Evolutionary conservation across 2,888 invertebrate species (phyloP).

Genomic region (Lasioglossum oenotherae): DNA sequence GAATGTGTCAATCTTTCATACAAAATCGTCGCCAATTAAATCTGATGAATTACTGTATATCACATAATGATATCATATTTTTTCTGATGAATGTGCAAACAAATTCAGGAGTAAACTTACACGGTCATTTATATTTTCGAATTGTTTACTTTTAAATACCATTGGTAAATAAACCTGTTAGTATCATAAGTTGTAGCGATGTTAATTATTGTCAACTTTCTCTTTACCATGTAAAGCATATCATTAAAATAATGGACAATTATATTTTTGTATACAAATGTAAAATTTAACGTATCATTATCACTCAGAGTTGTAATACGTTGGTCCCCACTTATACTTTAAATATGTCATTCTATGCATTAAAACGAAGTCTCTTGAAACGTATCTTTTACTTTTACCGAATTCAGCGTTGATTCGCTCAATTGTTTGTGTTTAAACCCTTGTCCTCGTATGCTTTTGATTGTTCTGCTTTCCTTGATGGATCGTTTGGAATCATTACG

Average conservation of each 20-base stretch:
- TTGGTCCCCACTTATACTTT: conserved; percentile 29
- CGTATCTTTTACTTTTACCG: conserved; percentile 75
- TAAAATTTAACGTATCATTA: conserved; percentile 33
- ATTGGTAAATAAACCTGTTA: conserved; percentile 30
- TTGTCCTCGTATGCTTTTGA: conserved; percentile 58
- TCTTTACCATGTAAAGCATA: conserved; percentile 9
- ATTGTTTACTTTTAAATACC: conserved; percentile 8
- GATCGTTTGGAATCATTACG: conserved; percentile 82
- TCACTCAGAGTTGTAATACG: conserved; percentile 16
- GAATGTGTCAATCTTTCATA: conserved; percentile 35
- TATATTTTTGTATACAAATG: conserved; percentile 16
- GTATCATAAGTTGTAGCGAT: conserved; percentile 24
- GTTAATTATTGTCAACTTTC: conserved; percentile 4
- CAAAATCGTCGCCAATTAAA: conserved; percentile 33
- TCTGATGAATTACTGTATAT: conserved; percentile 27
- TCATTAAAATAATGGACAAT: conserved; percentile 12
- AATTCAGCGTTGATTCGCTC: conserved; percentile 79
- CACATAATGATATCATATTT: conserved; percentile 23
- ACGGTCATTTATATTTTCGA: not conserved
- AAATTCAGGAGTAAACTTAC: conserved; percentile 2
- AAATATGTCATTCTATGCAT: conserved; percentile 36
- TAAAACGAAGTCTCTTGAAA: conserved; percentile 74
- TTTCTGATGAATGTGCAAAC: conserved; percentile 4
- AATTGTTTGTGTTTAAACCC: conserved; percentile 77
- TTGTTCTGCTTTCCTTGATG: conserved; percentile 64